phyloP scores from a whole-genome alignment of 2,797 vertebrate species.

The Gymnocypris eckloni region DNA sequence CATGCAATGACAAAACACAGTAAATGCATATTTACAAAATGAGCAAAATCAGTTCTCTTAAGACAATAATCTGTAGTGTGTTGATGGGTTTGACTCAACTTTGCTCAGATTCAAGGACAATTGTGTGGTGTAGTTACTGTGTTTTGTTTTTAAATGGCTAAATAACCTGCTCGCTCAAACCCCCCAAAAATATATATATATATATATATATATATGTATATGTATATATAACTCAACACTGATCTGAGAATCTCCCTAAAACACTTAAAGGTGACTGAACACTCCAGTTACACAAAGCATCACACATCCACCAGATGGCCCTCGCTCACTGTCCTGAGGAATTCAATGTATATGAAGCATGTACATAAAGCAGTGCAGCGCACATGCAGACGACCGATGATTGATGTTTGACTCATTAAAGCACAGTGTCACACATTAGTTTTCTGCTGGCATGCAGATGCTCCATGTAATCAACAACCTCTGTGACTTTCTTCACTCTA shows the following conservation, averaged over 20 bases:
- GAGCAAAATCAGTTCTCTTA: background rate
- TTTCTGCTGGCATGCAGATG: slow-evolving; percentile 22
- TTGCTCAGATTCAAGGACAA: background rate
- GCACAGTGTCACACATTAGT: slow-evolving; percentile 7
- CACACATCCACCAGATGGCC: slow-evolving; percentile 34
- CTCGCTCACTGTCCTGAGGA: slow-evolving; percentile 11
- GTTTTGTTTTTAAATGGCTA: background rate
- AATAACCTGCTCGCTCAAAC: background rate
- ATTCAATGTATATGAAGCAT: slow-evolving; percentile 23
- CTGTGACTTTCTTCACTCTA: slow-evolving; percentile 15
- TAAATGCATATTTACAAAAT: background rate
- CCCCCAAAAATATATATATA: too few relatives aligned
- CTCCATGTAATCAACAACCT: slow-evolving; percentile 29
- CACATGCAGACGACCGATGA: slow-evolving; percentile 25
- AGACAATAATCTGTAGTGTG: background rate
- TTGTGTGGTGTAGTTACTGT: background rate
- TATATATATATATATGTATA: too few relatives aligned
- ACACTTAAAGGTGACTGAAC: slow-evolving; percentile 5
- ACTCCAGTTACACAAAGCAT: slow-evolving; percentile 13
- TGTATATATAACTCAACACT: background rate
- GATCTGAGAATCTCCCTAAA: slow-evolving; percentile 5
- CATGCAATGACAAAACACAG: slow-evolving; percentile 1
- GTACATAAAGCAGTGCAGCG: slow-evolving; percentile 31
- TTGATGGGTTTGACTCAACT: background rate
- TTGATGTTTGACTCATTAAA: slow-evolving; percentile 16